phyloP scores from a whole-genome alignment of 2,797 vertebrate species.

The Stomatorhinus walkeri region DNA sequence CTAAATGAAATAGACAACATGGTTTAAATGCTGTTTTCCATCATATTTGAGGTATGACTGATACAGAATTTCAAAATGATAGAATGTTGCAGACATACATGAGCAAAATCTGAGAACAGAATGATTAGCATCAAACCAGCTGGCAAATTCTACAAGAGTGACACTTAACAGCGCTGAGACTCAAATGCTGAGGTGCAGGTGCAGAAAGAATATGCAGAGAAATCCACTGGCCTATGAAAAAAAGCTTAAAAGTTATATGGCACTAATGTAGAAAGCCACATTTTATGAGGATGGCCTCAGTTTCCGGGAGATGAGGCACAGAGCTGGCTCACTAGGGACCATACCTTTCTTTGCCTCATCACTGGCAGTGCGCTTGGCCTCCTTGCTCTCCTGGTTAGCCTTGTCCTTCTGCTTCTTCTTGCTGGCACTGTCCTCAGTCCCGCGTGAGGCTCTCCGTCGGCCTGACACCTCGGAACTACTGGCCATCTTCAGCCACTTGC shows the following conservation, averaged over 20 bases:
- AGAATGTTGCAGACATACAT: neutral
- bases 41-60: neutral
- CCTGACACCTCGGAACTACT: conserved; percentile 64
- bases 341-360: conserved; percentile 70
- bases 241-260: neutral
- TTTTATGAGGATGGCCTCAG: neutral
- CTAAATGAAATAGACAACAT: neutral
- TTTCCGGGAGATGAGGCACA: neutral
- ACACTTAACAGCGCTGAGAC: neutral
- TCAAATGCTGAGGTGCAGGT: neutral
- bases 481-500: conserved; percentile 97
- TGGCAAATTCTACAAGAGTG: neutral
- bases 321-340: neutral
- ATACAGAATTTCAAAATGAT: neutral
- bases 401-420: conserved; percentile 96
- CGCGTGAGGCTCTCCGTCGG: conserved; percentile 66
- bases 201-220: neutral
- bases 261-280: neutral
- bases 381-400: conserved; percentile 90
- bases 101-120: neutral
- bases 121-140: neutral
- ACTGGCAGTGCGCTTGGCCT: conserved; percentile 67
- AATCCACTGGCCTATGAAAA: neutral
- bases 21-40: neutral
- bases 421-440: conserved; percentile 71